Conservation (phyloP, 2,888 invertebrate species). For the Acrobasis repandana region DNA sequence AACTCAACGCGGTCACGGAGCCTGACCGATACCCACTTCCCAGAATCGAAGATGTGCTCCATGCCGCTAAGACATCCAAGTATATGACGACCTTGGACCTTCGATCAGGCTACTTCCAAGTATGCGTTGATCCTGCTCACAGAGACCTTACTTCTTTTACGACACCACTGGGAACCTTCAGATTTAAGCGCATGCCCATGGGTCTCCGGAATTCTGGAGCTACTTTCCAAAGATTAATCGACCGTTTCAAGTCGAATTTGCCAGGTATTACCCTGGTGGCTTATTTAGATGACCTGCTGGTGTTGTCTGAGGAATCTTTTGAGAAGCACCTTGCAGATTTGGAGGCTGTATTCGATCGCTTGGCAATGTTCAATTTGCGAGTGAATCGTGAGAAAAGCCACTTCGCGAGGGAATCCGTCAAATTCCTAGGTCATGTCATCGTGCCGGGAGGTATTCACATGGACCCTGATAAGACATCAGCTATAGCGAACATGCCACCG, state of each 20-base stretch:
- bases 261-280: not conserved
- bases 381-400: slow-evolving; percentile 6
- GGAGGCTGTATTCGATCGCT: not conserved
- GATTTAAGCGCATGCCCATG: slow-evolving; percentile 23
- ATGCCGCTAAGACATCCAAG: not conserved
- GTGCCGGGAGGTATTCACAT: slow-evolving; percentile 34
- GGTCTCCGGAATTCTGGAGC: slow-evolving; percentile 11
- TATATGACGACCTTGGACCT: slow-evolving; percentile 5
- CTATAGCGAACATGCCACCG: slow-evolving; percentile 34
- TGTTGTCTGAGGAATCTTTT: not conserved
- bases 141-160: not conserved
- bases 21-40: not conserved
- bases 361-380: not conserved
- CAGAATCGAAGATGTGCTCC: slow-evolving; percentile 2
- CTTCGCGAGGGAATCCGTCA: slow-evolving; percentile 30
- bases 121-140: not conserved
- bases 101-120: not conserved
- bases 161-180: slow-evolving; percentile 11
- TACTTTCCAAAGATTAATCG: slow-evolving; percentile 32
- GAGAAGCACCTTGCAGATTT: slow-evolving; percentile 8
- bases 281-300: slow-evolving; percentile 1
- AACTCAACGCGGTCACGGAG: not conserved
- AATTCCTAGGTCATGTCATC: slow-evolving; percentile 44
- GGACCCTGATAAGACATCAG: slow-evolving; percentile 42
- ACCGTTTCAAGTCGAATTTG: not conserved